Base-by-base conservation (phyloP, 2,888 invertebrate species). In the Mythimna ferrago region DNA sequence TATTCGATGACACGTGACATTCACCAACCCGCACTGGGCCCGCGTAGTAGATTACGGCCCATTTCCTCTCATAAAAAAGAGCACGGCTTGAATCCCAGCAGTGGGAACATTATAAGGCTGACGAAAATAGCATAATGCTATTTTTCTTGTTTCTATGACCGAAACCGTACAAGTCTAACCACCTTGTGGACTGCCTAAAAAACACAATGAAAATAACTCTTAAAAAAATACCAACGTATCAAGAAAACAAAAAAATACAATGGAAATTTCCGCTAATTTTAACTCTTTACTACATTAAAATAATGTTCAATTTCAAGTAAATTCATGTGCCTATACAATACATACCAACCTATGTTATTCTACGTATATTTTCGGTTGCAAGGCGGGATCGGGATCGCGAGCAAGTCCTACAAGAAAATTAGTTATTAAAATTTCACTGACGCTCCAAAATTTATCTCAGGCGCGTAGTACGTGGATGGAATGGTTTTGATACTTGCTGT, bases 401-500 rank as follows among this genome's bases (percentile, higher is more conserved):
- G 78, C 80, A 77, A 87, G 87, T 94, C 93, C 94, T 95, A 95
- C 96, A 96, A 96, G 95, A 96, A 96, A 96, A 96, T 96, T 96
- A 96, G 95, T 96, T 96, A 96, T 96, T 96, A 96, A 96, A 96
- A 96, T 96, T 96, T 96, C 96, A 96, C 96, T 94, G 96, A 95
- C 94, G 96, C 95, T 96, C 90, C 93, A 89, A 96, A 96, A 96
- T 96, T 96, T 96, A 96, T 96, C 95, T 96, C 93, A 87, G 86
- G 90, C 92, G 92, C 87, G 89, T 76, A 88, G 75, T 87, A 90
- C 69, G 48, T n/a, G 80, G 89, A 73, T 4, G n/a, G 51, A 54
- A 0, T 1, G 0, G 44, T 79, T 73, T 94, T 93, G 92, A 85
- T 92, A 88, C 86, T 87, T 78, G 53, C 0, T 57, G 44, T 87